Evolutionary conservation across 2,888 invertebrate species (phyloP).

Genomic region (Colostygia pectinataria): DNA sequence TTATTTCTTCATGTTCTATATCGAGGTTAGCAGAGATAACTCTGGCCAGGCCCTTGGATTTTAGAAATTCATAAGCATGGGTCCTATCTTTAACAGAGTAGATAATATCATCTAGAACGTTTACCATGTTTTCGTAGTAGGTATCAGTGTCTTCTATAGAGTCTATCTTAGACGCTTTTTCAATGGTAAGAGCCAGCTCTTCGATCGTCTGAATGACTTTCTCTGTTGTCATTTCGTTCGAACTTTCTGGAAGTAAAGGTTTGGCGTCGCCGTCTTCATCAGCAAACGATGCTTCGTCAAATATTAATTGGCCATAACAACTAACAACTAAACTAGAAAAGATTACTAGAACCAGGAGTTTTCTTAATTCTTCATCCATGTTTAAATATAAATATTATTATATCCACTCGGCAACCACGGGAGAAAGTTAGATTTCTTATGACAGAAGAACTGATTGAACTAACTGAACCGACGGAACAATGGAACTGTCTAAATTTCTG

Average conservation of each 20-base stretch:
- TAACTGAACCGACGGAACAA: too few relatives aligned
- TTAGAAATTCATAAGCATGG: conserved; percentile 54
- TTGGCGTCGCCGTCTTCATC: neutral
- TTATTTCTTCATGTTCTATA: conserved; percentile 42
- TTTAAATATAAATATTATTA: neutral
- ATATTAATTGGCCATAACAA: neutral
- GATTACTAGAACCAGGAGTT: conserved; percentile 1
- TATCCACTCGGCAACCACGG: neutral
- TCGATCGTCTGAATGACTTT: conserved; percentile 23
- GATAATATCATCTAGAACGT: conserved; percentile 43
- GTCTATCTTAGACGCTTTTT: neutral
- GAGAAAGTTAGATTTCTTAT: neutral
- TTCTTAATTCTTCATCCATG: conserved; percentile 9
- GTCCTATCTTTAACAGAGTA: conserved; percentile 43
- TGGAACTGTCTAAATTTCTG: too few relatives aligned
- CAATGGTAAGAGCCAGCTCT: conserved; percentile 8
- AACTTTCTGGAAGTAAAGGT: neutral
- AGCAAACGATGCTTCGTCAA: neutral
- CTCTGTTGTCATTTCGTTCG: neutral
- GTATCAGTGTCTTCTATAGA: conserved; percentile 32
- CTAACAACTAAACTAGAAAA: neutral
- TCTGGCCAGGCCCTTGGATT: conserved; percentile 55
- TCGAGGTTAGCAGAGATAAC: conserved; percentile 46
- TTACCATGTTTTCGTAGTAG: conserved; percentile 42
- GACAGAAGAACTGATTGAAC: conserved; percentile 7